Evolutionary conservation across 2,888 invertebrate genomes (phyloP).

Genomic region (Apamea anceps): DNA sequence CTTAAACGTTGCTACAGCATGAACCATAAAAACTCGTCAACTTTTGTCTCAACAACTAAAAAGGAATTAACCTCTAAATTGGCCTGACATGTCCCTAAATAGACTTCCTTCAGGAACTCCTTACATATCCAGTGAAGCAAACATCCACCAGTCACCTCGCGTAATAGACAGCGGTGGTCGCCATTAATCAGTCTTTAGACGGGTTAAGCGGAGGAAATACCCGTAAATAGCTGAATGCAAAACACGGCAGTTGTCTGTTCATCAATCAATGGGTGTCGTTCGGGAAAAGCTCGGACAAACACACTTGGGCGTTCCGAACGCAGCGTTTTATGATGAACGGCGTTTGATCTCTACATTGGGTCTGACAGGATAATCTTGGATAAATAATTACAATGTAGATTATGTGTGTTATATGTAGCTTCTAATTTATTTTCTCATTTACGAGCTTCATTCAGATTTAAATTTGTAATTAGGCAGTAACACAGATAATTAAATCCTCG

Average conservation of each 20-base stretch:
- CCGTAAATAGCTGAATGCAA: constrained; percentile 90
- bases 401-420: constrained; percentile 13
- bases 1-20: neutral
- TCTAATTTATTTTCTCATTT: neutral
- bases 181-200: constrained; percentile 87
- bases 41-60: constrained; percentile 39
- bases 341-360: constrained; percentile 38
- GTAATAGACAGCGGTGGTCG: constrained; percentile 80
- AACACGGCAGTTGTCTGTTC: constrained; percentile 88
- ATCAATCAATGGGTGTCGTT: constrained; percentile 85
- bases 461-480: neutral
- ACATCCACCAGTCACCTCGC: constrained; percentile 76
- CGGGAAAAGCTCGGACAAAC: constrained; percentile 56
- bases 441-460: neutral
- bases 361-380: constrained; percentile 45
- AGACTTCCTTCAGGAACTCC: constrained; percentile 65
- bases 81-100: constrained; percentile 60
- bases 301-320: constrained; percentile 59
- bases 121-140: constrained; percentile 72
- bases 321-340: constrained; percentile 59
- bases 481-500: neutral
- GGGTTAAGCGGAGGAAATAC: constrained; percentile 89
- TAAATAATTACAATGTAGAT: constrained; percentile 38
- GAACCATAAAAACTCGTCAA: neutral
- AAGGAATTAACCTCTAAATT: constrained; percentile 63